phyloP scores from a whole-genome alignment of 1,140 invertebrate genomes.

The Polyergus mexicanus region DNA sequence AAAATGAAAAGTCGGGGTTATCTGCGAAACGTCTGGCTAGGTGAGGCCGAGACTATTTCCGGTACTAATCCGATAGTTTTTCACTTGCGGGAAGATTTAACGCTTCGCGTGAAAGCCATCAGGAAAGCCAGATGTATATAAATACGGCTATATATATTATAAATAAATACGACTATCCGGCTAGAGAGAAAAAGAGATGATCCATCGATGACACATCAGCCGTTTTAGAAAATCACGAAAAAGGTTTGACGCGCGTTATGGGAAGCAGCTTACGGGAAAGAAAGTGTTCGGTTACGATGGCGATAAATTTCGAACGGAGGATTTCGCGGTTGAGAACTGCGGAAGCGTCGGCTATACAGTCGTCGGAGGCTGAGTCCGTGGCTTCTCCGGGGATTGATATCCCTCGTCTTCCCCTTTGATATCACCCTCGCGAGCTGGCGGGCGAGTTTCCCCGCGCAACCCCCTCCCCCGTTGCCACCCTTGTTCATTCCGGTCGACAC shows the following conservation, averaged over 20 bases:
- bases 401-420: constrained; percentile 84
- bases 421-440: constrained; percentile 72
- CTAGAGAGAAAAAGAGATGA: background rate
- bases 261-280: constrained; percentile 62
- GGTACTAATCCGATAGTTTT: constrained; percentile 61
- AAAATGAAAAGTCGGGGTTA: constrained; percentile 4
- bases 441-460: constrained; percentile 56
- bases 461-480: constrained; percentile 35
- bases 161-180: background rate
- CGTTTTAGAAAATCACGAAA: constrained; percentile 48
- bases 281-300: constrained; percentile 83
- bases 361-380: constrained; percentile 57
- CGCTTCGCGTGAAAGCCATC: background rate
- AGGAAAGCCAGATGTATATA: constrained; percentile 40
- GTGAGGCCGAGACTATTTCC: background rate
- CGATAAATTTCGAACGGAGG: constrained; percentile 84
- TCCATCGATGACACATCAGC: constrained; percentile 31
- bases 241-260: constrained; percentile 48
- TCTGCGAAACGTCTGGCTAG: constrained; percentile 7
- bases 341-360: constrained; percentile 71
- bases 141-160: background rate
- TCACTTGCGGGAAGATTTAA: constrained; percentile 40
- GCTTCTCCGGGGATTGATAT: constrained; percentile 83
- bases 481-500: constrained; percentile 54
- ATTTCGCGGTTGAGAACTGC: constrained; percentile 85